Percentiles rank a stretch among this genome's conserved stretches.
Evolutionary conservation across 2,888 invertebrate species (phyloP).

Genomic region (Panorpa germanica): DNA sequence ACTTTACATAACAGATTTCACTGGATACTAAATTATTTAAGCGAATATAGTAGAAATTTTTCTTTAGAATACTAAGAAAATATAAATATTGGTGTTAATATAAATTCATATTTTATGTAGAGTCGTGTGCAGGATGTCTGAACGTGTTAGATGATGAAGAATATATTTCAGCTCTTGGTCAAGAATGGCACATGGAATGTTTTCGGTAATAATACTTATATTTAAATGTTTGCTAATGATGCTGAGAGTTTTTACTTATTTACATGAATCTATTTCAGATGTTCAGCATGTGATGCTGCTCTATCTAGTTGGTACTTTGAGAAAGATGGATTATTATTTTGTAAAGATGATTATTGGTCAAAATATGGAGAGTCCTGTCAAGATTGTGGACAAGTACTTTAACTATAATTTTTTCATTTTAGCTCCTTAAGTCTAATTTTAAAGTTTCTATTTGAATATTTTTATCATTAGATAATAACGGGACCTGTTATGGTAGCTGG

Average conservation of each 20-base stretch:
- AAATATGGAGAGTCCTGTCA: constrained; percentile 80
- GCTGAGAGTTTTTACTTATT: constrained; percentile 1
- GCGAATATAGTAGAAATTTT: no score
- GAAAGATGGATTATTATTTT: constrained; percentile 74
- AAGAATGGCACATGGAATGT: constrained; percentile 80
- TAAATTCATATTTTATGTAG: background rate
- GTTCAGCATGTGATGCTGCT: constrained; percentile 73
- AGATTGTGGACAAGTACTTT: constrained; percentile 57
- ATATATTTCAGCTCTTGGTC: constrained; percentile 60
- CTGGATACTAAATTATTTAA: no score
- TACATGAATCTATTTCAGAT: constrained; percentile 33
- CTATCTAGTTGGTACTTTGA: constrained; percentile 87
- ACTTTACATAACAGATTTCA: no score
- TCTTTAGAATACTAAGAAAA: background rate
- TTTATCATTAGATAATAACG: constrained; percentile 23
- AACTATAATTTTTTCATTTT: constrained; percentile 4
- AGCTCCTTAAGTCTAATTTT: no score
- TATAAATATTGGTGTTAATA: background rate
- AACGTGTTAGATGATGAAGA: constrained; percentile 58
- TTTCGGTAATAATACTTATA: constrained; percentile 38
- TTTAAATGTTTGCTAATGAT: constrained; percentile 1
- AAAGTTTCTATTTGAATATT: background rate
- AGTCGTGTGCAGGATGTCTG: constrained; percentile 49
- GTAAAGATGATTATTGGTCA: constrained; percentile 75
- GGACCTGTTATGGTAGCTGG: constrained; percentile 92